Base-by-base conservation (phyloP, 2,113 vertebrate genomes). In the Dasyornis broadbenti region DNA sequence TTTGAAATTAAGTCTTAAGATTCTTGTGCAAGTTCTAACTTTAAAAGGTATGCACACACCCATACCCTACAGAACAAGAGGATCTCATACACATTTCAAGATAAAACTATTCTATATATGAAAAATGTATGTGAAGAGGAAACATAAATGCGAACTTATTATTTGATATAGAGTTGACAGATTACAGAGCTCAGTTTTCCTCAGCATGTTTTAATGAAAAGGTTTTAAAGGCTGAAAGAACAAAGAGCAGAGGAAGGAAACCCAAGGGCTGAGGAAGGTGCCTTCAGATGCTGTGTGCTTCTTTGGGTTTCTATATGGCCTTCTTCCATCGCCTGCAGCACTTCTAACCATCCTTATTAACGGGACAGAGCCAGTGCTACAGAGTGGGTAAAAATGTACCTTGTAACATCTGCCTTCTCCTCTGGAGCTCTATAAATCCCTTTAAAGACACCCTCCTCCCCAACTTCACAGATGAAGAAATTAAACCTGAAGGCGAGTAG, bases 401-500 rank as follows among this genome's bases (percentile, higher is more conserved):
- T 79, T 70, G 13, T 37, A 61, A 39, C 6, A 77, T 4, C 37
- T 69, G 30, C 28, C 57, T 42, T 2, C 6, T 40, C 31, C 16
- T 65, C 77, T 78, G 21, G 39, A 84, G 9, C 9, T 68, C 28
- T 64, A 2, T 4, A 49, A 60, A 64, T 11, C 9, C 19, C 24
- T 44, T 10, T 31, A 22, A 54, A 30, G 13, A 13, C 56, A 66
- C 4, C 3, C 6, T 3, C 6, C 7, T 2, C 6, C 5, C 1
- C 24, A 45, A 0, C 11, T 68, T 30, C 20, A 17, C 23, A 39
- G n/a, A 33, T 73, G 27, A 80, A 40, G 42, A 47, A 65, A 19
- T 20, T 16, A 63, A 37, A 37, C 11, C 52, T 57, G 28, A 44
- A 17, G 24, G 13, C 0, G 0, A 9, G 4, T 2, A 1, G 6